Base-by-base conservation (phyloP, 2,888 invertebrate species). In the Isotomurus palustris region DNA sequence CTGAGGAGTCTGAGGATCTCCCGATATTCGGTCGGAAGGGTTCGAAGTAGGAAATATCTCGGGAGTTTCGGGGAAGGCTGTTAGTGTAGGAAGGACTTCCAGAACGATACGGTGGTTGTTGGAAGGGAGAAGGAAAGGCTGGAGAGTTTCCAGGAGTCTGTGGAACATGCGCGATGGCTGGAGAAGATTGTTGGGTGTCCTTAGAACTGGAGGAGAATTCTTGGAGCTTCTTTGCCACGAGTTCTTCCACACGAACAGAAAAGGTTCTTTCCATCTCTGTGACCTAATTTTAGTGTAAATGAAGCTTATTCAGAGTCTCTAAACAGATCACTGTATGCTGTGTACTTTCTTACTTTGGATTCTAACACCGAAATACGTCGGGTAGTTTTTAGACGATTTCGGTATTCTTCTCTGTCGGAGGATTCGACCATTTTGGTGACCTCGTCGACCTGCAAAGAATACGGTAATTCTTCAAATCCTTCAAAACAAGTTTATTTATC, bases 391-490 rank as follows among this genome's bases (percentile, higher is more conserved):
- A 40, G 35, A 38, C 59, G 53, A 54, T 47, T 48, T 55, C 55
- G 49, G 53, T 58, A 28, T 29, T 59, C 59, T 43, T 63, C 54
- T 54, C 50, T 52, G 41, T 60, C 56, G 43, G 38, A 53, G 12
- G 56, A 59, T 35, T 59, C 54, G 8, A 63, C 52, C 17, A 41
- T 36, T 27, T 63, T 55, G 43, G 58, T 54, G 12, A 63, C 51
- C 41, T 49, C 41, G 35, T 59, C 59, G 49, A 63, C 57, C 62
- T 63, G 53, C 27, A 40, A 38, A 43, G 6, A 6, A n/a, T 6
- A 10, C 19, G 40, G 40, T 6, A 6, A 12, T 12, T 40, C 6
- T 12, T 6, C 40, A 40, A n/a, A 40, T 6, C 10, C 8, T 6
- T 6, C 6, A 10, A 40, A 17, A 40, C 8, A 6, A 19, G 8